phyloP scores from a whole-genome alignment of 2,888 invertebrate genomes.

The Athetis lepigone region DNA sequence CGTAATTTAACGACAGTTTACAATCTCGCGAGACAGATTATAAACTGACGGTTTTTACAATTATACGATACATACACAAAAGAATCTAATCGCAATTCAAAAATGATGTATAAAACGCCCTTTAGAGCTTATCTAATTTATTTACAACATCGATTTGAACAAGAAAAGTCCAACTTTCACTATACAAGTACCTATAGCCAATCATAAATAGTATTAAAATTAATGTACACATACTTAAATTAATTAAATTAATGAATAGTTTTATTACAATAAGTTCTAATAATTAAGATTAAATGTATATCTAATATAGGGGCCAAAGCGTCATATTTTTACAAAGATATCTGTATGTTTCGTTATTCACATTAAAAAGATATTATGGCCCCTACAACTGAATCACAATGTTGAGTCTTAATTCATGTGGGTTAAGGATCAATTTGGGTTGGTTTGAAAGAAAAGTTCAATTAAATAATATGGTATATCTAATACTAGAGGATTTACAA shows the following conservation, averaged over 20 bases:
- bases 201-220: conserved; percentile 39
- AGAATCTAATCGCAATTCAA: neutral
- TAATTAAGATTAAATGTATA: conserved; percentile 36
- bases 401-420: conserved; percentile 51
- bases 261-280: conserved; percentile 33
- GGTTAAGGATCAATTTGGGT: conserved; percentile 9
- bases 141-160: conserved; percentile 41
- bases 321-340: conserved; percentile 12
- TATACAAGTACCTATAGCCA: conserved; percentile 23
- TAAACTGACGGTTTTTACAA: too few relatives aligned
- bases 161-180: conserved; percentile 15
- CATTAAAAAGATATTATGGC: conserved; percentile 22
- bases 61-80: neutral
- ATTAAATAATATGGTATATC: neutral
- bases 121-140: conserved; percentile 25
- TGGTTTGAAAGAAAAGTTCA: neutral
- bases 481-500: neutral
- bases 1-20: too few relatives aligned
- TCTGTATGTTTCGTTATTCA: conserved; percentile 8
- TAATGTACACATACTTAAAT: conserved; percentile 32
- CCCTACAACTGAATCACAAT: conserved; percentile 37
- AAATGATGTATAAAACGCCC: conserved; percentile 14
- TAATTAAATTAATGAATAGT: conserved; percentile 34
- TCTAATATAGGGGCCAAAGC: conserved; percentile 3
- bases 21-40: too few relatives aligned